Conservation (phyloP, 37 sponge, comb jelly and placozoan species). For the Trichoplax adhaerens region DNA sequence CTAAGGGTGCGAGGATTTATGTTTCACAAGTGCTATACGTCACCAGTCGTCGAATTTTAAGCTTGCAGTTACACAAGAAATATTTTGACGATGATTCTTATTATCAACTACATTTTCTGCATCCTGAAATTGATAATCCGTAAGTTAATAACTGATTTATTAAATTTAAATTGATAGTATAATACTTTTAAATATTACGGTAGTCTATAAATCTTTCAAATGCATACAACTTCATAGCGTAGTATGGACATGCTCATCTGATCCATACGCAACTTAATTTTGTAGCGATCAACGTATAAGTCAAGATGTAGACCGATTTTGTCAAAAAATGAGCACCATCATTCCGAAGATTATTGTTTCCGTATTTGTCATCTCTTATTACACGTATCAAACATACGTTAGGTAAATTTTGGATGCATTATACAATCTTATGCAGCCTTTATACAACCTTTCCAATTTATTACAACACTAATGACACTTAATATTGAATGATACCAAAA, state of each 20-base stretch:
- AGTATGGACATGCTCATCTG: too few species aligned
- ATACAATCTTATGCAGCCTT: background rate
- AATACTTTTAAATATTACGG: too few species aligned
- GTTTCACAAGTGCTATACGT: slow-evolving; percentile 45
- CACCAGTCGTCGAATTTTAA: slow-evolving; percentile 38
- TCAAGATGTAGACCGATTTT: slow-evolving; percentile 74
- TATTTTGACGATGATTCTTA: slow-evolving; percentile 42
- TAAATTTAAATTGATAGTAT: too few species aligned
- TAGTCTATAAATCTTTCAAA: too few species aligned
- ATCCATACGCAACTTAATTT: background rate
- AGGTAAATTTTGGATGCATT: slow-evolving; percentile 25
- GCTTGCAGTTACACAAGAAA: slow-evolving; percentile 19
- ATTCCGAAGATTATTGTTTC: slow-evolving; percentile 44
- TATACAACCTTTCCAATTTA: background rate
- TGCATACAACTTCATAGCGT: too few species aligned
- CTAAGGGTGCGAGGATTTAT: slow-evolving; percentile 38
- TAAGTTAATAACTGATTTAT: slow-evolving; percentile 8
- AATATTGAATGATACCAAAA: too few species aligned
- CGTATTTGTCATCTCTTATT: slow-evolving; percentile 58
- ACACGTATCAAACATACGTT: slow-evolving; percentile 48
- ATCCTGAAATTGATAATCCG: slow-evolving; percentile 55
- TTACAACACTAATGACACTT: too few species aligned
- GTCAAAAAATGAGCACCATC: slow-evolving; percentile 33
- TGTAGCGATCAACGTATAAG: slow-evolving; percentile 80
- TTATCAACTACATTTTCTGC: slow-evolving; percentile 33